phyloP scores from a whole-genome alignment of 1,140 invertebrate genomes.

The Microplitis demolitor region DNA sequence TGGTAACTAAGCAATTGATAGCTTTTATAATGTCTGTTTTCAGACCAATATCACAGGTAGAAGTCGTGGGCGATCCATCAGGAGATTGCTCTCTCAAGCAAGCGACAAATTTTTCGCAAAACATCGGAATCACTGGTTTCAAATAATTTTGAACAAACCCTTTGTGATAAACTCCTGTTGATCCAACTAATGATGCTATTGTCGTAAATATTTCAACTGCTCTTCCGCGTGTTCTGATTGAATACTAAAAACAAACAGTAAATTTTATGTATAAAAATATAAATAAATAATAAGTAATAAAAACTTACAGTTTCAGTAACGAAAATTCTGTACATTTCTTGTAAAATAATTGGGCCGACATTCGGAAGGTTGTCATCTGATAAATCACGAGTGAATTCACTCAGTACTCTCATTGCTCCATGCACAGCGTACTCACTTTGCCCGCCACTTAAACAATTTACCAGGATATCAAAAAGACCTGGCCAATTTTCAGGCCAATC shows the following conservation, averaged over 20 bases:
- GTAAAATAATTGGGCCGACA: constrained; percentile 76
- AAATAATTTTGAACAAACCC: constrained; percentile 66
- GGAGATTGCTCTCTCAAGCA: constrained; percentile 64
- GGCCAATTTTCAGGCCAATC: constrained; percentile 84
- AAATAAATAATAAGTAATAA: not conserved
- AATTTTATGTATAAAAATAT: no score
- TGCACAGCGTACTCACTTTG: constrained; percentile 69
- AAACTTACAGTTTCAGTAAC: constrained; percentile 66
- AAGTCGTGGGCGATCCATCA: constrained; percentile 50
- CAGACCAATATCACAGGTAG: constrained; percentile 68
- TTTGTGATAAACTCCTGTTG: constrained; percentile 66
- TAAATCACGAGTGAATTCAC: constrained; percentile 75
- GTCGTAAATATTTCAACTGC: constrained; percentile 73
- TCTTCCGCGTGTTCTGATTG: constrained; percentile 67
- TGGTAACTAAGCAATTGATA: constrained; percentile 69
- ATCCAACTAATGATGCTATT: constrained; percentile 64
- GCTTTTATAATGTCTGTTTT: constrained; percentile 77
- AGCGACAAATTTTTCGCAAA: constrained; percentile 73
- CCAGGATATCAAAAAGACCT: constrained; percentile 74
- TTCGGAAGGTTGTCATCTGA: constrained; percentile 73
- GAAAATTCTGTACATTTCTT: constrained; percentile 79
- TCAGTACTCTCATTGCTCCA: constrained; percentile 79
- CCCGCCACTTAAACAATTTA: constrained; percentile 66
- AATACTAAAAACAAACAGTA: constrained; percentile 58
- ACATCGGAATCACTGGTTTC: constrained; percentile 72